Evolutionary conservation across 2,113 vertebrate species (phyloP), one percentile per base, ranked within the genome.

Genomic region (Willisornis vidua): DNA sequence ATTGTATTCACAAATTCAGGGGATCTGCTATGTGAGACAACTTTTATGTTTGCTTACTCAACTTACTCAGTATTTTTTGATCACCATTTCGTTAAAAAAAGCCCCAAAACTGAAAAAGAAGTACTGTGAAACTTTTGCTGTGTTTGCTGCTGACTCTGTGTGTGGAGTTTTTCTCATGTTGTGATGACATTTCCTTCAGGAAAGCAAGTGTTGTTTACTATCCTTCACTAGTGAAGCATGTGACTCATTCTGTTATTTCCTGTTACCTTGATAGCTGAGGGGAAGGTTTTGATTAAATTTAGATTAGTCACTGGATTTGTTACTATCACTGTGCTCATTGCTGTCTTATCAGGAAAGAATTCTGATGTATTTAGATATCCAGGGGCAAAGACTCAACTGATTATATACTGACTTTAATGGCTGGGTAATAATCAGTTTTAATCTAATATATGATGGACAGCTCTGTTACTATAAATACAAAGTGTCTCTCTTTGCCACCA

Each of bases 211-310:
- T 55, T 86, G 43, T 57, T 65, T 7, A 19, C 70, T 85, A 2
- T 28, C 29, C 31, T 45, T 78, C 70, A 51, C 22, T 89, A 45
- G 51, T 68, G 65, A 92, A 91, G 10, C 18, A 19, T 61, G 45
- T 81, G 43, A 49, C 13, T 92, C 15, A 12, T 84, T 93, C 26
- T 78, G 14, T 54, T 85, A 11, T 85, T 82, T 89, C 31, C 28
- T 89, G 22, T 25, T 87, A 52, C 61, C 37, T 71, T 87, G 48
- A 45, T 54, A 82, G 71, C 93, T 70, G 57, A 89, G 26, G 74
- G 73, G 62, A 74, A 82, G 31, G 25, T 61, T 95, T 94, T 83
- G 57, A 78, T 92, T 89, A 89, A 71, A 83, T 70, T 86, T 89
- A 72, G 65, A 37, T 92, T 94, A 65, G 57, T 92, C 49, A 52